phyloP scores from a whole-genome alignment of 2,888 invertebrate species.

The Rapana venosa region DNA sequence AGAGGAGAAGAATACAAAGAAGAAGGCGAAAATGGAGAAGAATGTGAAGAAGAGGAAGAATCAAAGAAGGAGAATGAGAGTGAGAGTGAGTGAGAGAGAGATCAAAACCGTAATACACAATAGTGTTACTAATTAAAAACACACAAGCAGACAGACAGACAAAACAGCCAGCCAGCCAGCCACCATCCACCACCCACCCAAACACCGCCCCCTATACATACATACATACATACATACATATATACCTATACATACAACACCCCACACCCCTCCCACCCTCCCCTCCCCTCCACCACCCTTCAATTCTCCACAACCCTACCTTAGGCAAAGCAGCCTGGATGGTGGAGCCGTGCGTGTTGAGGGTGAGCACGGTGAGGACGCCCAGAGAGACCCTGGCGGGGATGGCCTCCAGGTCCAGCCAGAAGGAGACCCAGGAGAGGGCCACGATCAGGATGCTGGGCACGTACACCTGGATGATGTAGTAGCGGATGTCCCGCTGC shows the following conservation, averaged over 20 bases:
- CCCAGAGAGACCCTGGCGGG: constrained; percentile 58
- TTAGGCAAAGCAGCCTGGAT: constrained; percentile 93
- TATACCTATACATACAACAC: not conserved
- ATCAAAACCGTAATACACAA: too few relatives aligned
- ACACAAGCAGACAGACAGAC: too few relatives aligned
- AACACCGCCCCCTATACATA: not conserved
- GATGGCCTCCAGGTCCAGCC: constrained; percentile 74
- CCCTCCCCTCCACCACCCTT: not conserved
- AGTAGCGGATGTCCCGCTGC: constrained; percentile 89
- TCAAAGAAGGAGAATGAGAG: too few relatives aligned
- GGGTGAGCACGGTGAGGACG: constrained; percentile 79
- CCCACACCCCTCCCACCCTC: not conserved
- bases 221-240: not conserved
- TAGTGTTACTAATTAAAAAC: too few relatives aligned
- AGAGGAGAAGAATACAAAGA: too few relatives aligned
- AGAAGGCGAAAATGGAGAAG: too few relatives aligned
- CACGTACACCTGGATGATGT: constrained; percentile 81
- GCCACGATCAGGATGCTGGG: constrained; percentile 81
- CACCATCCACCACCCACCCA: not conserved
- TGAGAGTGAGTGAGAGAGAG: too few relatives aligned
- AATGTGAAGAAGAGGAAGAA: too few relatives aligned
- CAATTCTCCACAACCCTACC: constrained; percentile 75
- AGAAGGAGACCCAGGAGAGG: constrained; percentile 85
- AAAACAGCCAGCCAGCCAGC: not conserved
- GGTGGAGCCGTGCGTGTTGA: constrained; percentile 93